Evolutionary conservation across 2,113 vertebrate genomes (phyloP).

Genomic region (Nettapus auritus): DNA sequence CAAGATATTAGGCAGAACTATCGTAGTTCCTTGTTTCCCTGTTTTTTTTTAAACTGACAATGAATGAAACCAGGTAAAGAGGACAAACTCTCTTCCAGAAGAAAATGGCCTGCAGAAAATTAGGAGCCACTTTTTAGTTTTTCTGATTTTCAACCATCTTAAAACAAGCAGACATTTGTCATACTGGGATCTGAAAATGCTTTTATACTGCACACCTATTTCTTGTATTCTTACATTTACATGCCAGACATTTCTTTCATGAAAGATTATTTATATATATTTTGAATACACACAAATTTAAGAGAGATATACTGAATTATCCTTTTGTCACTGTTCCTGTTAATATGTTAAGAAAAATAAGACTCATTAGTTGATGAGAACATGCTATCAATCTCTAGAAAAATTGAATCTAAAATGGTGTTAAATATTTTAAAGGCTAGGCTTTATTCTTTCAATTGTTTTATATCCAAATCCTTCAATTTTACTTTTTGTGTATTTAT

Average conservation of each 20-base stretch:
- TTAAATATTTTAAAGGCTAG: not conserved
- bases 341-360: not conserved
- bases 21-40: not conserved
- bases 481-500: not conserved
- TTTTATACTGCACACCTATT: not conserved
- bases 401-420: not conserved
- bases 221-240: not conserved
- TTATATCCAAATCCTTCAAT: not conserved
- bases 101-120: not conserved
- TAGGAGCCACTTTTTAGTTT: not conserved
- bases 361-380: not conserved
- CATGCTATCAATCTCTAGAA: not conserved
- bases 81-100: not conserved
- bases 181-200: not conserved
- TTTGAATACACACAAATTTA: not conserved
- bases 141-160: not conserved
- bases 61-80: not conserved
- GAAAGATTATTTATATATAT: not conserved
- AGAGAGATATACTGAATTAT: not conserved
- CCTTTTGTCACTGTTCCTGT: not conserved
- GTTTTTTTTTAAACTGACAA: not conserved
- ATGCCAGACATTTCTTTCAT: not conserved
- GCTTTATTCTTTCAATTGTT: not conserved
- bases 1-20: not conserved
- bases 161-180: not conserved